Conservation (phyloP, 2,797 vertebrate genomes). For the Odontamblyopus rebecca region DNA sequence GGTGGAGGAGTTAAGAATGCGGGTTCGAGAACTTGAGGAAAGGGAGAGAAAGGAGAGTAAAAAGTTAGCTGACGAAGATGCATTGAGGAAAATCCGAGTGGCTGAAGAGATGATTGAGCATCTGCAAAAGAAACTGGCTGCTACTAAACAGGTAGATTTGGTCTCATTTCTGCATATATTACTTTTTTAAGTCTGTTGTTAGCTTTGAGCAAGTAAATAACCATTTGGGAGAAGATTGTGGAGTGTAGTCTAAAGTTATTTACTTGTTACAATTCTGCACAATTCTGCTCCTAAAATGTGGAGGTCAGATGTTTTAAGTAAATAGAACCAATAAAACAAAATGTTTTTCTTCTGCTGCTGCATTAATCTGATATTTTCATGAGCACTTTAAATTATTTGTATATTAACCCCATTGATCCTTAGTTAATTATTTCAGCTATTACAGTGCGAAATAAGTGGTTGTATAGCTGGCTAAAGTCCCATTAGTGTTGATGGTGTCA, state of each 20-base stretch:
- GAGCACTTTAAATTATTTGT: constrained; percentile 15
- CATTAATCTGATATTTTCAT: constrained; percentile 7
- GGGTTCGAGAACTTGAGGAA: constrained; percentile 89
- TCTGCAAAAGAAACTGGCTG: constrained; percentile 89
- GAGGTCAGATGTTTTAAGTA: constrained; percentile 15
- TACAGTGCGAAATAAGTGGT: not conserved
- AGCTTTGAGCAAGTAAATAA: not conserved
- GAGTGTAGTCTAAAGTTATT: not conserved
- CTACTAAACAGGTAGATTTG: constrained; percentile 86
- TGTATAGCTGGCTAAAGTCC: not conserved
- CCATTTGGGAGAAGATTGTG: not conserved
- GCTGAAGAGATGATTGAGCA: constrained; percentile 93
- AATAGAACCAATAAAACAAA: constrained; percentile 30
- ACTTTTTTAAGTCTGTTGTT: not conserved
- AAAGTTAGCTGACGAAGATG: constrained; percentile 92
- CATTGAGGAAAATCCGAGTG: constrained; percentile 87
- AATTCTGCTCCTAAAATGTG: constrained; percentile 16
- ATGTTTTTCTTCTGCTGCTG: constrained; percentile 12
- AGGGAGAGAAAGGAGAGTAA: constrained; percentile 90
- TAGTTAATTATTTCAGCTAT: not conserved
- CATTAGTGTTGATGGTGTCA: too few relatives aligned
- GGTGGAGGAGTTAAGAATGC: constrained; percentile 87
- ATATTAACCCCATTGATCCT: not conserved
- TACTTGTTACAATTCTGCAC: not conserved
- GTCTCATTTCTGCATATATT: not conserved